Conservation (phyloP, 2,888 invertebrate species). For the Harmothoe impar region DNA sequence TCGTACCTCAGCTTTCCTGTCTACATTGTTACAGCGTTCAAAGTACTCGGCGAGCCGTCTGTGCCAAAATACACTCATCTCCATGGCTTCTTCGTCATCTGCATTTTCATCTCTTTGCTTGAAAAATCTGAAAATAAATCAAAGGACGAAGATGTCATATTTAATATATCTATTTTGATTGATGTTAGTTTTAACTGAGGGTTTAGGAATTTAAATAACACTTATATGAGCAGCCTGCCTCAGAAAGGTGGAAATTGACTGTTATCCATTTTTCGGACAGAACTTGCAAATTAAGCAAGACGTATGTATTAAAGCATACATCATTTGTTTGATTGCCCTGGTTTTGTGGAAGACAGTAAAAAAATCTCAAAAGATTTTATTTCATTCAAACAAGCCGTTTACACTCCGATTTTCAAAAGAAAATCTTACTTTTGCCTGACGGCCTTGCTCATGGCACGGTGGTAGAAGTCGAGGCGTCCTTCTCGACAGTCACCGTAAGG, state of each 20-base stretch:
- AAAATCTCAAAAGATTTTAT: too few relatives aligned
- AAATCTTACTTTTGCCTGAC: constrained; percentile 67
- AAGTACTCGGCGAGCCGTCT: constrained; percentile 80
- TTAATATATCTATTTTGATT: neutral
- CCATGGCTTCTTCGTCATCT: constrained; percentile 63
- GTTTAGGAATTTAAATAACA: too few relatives aligned
- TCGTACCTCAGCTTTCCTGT: constrained; percentile 80
- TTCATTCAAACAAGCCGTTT: too few relatives aligned
- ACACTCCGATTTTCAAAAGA: too few relatives aligned
- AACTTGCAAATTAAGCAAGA: too few relatives aligned
- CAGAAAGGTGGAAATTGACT: too few relatives aligned
- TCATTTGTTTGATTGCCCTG: too few relatives aligned
- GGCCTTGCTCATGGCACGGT: constrained; percentile 68
- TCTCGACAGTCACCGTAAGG: constrained; percentile 67
- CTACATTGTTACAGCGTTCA: constrained; percentile 74
- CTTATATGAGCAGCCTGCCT: too few relatives aligned
- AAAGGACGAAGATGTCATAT: neutral
- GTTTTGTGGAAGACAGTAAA: too few relatives aligned
- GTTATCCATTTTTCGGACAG: too few relatives aligned
- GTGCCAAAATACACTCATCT: constrained; percentile 76
- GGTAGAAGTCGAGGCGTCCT: constrained; percentile 70
- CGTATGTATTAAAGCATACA: too few relatives aligned
- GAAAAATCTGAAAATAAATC: constrained; percentile 66
- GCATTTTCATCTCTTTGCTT: constrained; percentile 65
- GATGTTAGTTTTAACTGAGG: too few relatives aligned